Conservation (phyloP, 2,113 vertebrate species). For the Tetrax tetrax region DNA sequence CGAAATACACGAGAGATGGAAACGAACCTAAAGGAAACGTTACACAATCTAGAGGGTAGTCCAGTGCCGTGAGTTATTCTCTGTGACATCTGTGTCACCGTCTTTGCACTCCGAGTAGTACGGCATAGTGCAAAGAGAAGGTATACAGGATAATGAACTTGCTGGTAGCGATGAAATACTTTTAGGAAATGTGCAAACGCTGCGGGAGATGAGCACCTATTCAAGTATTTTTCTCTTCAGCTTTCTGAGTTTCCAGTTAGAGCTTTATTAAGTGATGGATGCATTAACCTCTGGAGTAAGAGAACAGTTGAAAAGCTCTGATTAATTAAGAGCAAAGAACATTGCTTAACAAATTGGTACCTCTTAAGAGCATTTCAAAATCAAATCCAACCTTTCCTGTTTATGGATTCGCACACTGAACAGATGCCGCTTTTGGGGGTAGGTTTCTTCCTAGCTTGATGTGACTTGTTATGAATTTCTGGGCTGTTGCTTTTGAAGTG, state of each 20-base stretch:
- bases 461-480: not conserved
- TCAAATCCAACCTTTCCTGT: not conserved
- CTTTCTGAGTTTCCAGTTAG: not conserved
- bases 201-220: not conserved
- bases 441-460: not conserved
- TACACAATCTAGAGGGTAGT: no score
- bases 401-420: not conserved
- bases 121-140: not conserved
- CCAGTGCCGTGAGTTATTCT: not conserved
- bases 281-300: not conserved
- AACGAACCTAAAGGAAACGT: not conserved
- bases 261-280: not conserved
- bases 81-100: not conserved
- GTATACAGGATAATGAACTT: not conserved
- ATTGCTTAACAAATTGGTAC: not conserved
- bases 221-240: not conserved
- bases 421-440: not conserved
- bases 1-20: not conserved
- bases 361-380: not conserved
- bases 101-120: not conserved
- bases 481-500: not conserved
- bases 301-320: not conserved
- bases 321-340: not conserved
- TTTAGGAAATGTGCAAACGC: no score
- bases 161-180: accelerated